phyloP scores from a whole-genome alignment of 2,797 vertebrate genomes.

The Brotula barbata region DNA sequence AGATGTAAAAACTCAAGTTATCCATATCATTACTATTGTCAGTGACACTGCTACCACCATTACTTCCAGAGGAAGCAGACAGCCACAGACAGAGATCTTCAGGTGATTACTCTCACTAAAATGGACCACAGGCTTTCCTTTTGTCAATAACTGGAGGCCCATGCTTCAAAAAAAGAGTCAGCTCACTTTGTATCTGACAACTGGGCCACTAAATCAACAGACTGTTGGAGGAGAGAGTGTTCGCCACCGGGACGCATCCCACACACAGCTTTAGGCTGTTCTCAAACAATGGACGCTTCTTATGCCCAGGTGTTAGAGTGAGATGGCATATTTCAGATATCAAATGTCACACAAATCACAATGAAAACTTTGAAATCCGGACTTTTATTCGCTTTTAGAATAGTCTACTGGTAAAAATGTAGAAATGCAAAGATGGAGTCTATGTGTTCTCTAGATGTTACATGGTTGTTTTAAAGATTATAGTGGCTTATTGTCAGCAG shows the following conservation, averaged over 20 bases:
- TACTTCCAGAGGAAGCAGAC: not conserved
- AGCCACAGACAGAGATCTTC: slow-evolving; percentile 4
- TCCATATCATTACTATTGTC: not conserved
- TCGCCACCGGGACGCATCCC: slow-evolving; percentile 51
- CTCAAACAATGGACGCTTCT: slow-evolving; percentile 32
- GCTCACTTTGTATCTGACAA: slow-evolving; percentile 49
- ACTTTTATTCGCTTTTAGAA: slow-evolving; percentile 6
- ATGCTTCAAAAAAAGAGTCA: slow-evolving; percentile 30
- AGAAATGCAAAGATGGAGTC: slow-evolving; percentile 4
- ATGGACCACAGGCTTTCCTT: slow-evolving; percentile 32
- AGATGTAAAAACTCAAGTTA: not conserved
- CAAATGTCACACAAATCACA: slow-evolving; percentile 46
- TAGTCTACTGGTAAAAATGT: slow-evolving; percentile 14
- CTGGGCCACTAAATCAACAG: slow-evolving; percentile 53
- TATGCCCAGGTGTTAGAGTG: slow-evolving; percentile 31
- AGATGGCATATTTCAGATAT: slow-evolving; percentile 34
- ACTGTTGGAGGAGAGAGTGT: slow-evolving; percentile 34
- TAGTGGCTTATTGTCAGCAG: slow-evolving; percentile 18
- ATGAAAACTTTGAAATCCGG: slow-evolving; percentile 36
- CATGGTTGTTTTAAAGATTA: slow-evolving; percentile 46
- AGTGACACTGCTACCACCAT: slow-evolving; percentile 5
- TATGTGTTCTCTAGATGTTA: slow-evolving; percentile 17
- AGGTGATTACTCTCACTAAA: slow-evolving; percentile 31
- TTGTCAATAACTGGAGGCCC: slow-evolving; percentile 28
- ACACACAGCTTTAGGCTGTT: slow-evolving; percentile 51